These are phyloP conservation scores for Dipus sagitta DNA, from an alignment of 2,797 vertebrate species.

Conservation along the genomic window DNA sequence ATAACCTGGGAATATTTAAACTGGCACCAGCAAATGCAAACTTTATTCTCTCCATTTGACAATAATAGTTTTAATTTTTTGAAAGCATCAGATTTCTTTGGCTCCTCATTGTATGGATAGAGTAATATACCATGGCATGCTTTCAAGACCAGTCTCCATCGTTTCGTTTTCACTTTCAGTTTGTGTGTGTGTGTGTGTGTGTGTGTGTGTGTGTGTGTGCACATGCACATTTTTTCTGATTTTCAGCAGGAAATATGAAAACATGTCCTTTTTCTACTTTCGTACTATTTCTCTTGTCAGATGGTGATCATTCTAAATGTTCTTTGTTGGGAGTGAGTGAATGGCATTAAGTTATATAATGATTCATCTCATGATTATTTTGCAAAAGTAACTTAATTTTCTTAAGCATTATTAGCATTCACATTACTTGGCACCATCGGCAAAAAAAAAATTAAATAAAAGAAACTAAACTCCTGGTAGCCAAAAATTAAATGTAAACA, in stretches of 20 bases:
- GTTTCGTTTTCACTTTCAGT: slow-evolving; percentile 86
- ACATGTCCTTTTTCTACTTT: slow-evolving; percentile 87
- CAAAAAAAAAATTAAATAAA: slow-evolving; percentile 91
- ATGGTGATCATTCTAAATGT: slow-evolving; percentile 90
- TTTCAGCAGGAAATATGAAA: slow-evolving; percentile 91
- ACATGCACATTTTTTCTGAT: slow-evolving; percentile 88
- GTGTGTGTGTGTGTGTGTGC: not conserved
- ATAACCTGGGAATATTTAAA: slow-evolving; percentile 79
- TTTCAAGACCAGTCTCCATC: slow-evolving; percentile 91
- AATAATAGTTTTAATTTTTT: slow-evolving; percentile 81
- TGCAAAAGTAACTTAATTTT: slow-evolving; percentile 96
- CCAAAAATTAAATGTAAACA: slow-evolving; percentile 97
- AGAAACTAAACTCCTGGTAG: slow-evolving; percentile 94
- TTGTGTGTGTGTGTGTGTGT: not conserved
- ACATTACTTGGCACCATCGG: slow-evolving; percentile 99
- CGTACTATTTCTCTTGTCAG: slow-evolving; percentile 85
- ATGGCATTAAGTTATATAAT: slow-evolving; percentile 93
- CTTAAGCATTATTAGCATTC: slow-evolving; percentile 98
- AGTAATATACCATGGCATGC: slow-evolving; percentile 90
- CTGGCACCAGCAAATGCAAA: slow-evolving; percentile 81
- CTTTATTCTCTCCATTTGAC: slow-evolving; percentile 78
- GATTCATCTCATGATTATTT: slow-evolving; percentile 95
- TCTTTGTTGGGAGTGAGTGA: slow-evolving; percentile 92
- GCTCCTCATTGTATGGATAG: slow-evolving; percentile 90
- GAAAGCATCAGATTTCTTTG: slow-evolving; percentile 89